phyloP scores from a whole-genome alignment of 2,797 vertebrate genomes.

The Malurus splendens region DNA sequence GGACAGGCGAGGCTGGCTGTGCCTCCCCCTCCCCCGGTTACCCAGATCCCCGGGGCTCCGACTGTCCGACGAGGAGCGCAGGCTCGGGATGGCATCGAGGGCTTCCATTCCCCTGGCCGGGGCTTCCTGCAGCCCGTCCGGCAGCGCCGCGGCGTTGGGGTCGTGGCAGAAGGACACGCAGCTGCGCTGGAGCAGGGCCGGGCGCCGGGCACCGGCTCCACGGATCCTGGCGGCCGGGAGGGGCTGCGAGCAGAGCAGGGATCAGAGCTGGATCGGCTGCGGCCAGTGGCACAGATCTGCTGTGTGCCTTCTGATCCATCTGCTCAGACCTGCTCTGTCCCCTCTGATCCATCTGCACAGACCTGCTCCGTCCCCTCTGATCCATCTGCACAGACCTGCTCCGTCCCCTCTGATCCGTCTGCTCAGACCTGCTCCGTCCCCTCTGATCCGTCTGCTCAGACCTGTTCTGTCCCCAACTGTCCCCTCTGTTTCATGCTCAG shows the following conservation, averaged over 20 bases:
- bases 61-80: conserved; percentile 77
- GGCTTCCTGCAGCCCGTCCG: not conserved
- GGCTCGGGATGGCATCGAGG: not conserved
- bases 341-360: not conserved
- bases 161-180: conserved; percentile 58
- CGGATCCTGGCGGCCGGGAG: not conserved
- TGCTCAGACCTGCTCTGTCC: not conserved
- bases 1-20: accelerated
- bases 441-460: no score
- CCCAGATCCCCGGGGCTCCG: conserved; percentile 77
- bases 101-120: conserved; percentile 22
- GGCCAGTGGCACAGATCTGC: not conserved
- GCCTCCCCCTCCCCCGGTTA: not conserved
- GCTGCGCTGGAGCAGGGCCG: conserved; percentile 64
- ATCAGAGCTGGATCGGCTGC: not conserved
- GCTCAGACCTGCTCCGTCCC: no score
- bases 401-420: not conserved
- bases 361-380: not conserved
- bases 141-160: not conserved
- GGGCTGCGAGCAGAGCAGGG: not conserved
- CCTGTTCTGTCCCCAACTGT: not conserved
- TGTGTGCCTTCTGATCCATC: not conserved
- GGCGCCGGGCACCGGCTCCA: conserved; percentile 14
- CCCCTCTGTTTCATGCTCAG: no score
- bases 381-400: not conserved